Conservation (phyloP, 2,888 invertebrate genomes). For the Dynastes maya region DNA sequence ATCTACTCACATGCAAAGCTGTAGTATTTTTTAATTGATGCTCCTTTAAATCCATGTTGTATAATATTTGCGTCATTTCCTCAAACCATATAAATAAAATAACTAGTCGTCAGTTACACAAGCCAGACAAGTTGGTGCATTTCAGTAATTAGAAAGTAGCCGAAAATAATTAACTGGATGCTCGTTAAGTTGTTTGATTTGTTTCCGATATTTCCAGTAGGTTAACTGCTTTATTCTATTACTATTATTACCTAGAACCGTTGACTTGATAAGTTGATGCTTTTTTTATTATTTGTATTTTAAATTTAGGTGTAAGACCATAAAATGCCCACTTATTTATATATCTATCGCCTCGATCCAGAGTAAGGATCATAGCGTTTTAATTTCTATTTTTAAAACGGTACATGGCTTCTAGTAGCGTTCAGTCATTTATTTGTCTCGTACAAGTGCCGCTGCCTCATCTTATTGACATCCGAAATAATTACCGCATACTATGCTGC, state of each 20-base stretch:
- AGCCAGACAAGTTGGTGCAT: neutral
- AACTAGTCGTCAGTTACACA: neutral
- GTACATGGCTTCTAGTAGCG: slow-evolving; percentile 3
- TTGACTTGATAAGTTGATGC: slow-evolving; percentile 7
- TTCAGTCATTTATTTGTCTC: slow-evolving; percentile 22
- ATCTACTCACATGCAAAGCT: too few species aligned
- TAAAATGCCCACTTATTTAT: neutral
- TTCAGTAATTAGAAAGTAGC: neutral
- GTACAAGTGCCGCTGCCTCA: slow-evolving; percentile 33
- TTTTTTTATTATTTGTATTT: neutral
- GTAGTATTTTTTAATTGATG: too few species aligned
- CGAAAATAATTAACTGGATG: slow-evolving; percentile 1
- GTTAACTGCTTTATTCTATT: neutral
- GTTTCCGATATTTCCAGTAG: neutral
- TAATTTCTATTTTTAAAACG: slow-evolving; percentile 38
- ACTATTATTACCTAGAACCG: slow-evolving; percentile 27
- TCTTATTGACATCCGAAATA: slow-evolving; percentile 41
- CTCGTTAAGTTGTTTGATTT: slow-evolving; percentile 6
- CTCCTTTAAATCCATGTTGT: too few species aligned
- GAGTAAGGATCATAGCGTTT: slow-evolving; percentile 1
- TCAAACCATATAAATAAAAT: neutral
- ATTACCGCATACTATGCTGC: slow-evolving; percentile 25
- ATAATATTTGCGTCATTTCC: neutral
- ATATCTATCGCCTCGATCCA: too few species aligned
- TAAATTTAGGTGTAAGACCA: neutral